Evolutionary conservation across 1,140 invertebrate genomes (phyloP).

Genomic region (Bombus waltoni): DNA sequence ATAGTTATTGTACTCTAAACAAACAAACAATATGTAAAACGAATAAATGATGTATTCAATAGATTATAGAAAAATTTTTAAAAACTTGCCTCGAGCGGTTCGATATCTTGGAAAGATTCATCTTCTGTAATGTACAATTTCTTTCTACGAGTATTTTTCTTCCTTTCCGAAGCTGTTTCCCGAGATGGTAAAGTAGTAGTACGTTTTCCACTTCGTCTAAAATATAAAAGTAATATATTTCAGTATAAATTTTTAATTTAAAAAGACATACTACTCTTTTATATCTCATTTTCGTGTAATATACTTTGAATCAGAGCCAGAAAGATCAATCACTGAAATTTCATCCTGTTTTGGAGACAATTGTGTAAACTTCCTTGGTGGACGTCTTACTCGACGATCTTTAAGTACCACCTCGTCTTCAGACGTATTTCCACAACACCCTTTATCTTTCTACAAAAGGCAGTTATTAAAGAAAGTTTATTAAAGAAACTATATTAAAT

Average conservation of each 20-base stretch:
- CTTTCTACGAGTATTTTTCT: conserved; percentile 63
- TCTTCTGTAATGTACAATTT: conserved; percentile 64
- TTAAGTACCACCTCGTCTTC: conserved; percentile 58
- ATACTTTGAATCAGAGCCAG: conserved; percentile 67
- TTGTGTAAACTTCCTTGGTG: conserved; percentile 33
- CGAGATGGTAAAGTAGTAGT: conserved; percentile 31
- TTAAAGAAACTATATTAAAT: neutral
- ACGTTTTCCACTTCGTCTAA: conserved; percentile 44
- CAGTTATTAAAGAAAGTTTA: conserved; percentile 20
- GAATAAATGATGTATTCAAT: neutral
- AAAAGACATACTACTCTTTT: neutral
- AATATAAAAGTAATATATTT: neutral
- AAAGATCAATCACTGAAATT: conserved; percentile 67
- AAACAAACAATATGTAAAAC: conserved; percentile 3
- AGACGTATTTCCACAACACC: conserved; percentile 56
- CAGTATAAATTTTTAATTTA: neutral
- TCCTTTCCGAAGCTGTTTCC: conserved; percentile 36
- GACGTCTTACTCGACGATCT: conserved; percentile 40
- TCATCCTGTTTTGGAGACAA: conserved; percentile 47
- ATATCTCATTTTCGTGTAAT: conserved; percentile 8
- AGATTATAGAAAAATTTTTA: conserved; percentile 7
- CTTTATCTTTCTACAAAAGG: conserved; percentile 44
- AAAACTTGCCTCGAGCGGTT: conserved; percentile 57
- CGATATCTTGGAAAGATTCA: conserved; percentile 68
- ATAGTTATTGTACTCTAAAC: conserved; percentile 19